These are phyloP conservation scores for Micronycteris hirsuta DNA, from an alignment of 2,113 vertebrate genomes.

Conservation along the genomic window DNA sequence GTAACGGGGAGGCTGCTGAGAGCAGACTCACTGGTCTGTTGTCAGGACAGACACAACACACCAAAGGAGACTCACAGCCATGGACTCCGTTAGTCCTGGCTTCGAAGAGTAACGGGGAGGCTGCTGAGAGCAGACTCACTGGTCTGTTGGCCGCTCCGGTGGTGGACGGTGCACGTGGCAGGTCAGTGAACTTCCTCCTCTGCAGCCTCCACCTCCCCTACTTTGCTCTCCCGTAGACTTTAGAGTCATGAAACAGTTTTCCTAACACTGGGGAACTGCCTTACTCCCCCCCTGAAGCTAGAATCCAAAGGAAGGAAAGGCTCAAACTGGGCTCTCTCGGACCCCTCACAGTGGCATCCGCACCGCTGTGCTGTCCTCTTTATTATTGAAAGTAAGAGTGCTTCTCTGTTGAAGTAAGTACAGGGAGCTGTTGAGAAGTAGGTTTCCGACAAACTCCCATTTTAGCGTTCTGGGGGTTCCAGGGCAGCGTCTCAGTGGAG, in stretches of 20 bases:
- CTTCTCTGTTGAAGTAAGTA: background rate
- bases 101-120: background rate
- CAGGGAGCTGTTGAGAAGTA: background rate
- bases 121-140: background rate
- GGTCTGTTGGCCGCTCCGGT: background rate
- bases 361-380: background rate
- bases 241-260: conserved; percentile 33
- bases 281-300: conserved; percentile 51
- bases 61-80: background rate
- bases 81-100: background rate
- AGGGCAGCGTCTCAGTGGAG: conserved; percentile 33
- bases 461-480: conserved; percentile 20
- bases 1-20: background rate
- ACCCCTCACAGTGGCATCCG: too few species aligned
- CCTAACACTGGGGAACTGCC: conserved; percentile 37
- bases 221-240: background rate
- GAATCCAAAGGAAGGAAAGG: conserved; percentile 47
- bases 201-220: background rate
- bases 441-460: background rate
- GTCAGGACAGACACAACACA: background rate
- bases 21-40: background rate
- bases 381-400: background rate
- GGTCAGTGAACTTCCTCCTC: background rate
- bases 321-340: background rate
- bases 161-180: background rate